phyloP scores from a whole-genome alignment of 2,888 invertebrate genomes.

The Nephrotoma flavescens region DNA sequence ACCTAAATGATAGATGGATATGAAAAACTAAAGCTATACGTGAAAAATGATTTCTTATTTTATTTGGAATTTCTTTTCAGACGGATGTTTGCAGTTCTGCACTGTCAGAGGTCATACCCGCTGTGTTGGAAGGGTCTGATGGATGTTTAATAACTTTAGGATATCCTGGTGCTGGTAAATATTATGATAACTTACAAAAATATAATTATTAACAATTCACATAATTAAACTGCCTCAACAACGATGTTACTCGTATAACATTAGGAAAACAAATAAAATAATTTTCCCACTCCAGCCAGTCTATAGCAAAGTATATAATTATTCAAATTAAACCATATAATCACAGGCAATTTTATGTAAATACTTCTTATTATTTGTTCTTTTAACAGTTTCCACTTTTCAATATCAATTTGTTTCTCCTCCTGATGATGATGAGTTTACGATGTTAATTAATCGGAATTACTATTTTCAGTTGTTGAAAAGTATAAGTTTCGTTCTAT shows the following conservation, averaged over 20 bases:
- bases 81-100: slow-evolving; percentile 83
- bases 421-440: not conserved
- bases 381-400: not conserved
- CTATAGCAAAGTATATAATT: not conserved
- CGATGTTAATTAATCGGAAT: not conserved
- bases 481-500: not conserved
- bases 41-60: not conserved
- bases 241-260: not conserved
- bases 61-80: slow-evolving; percentile 34
- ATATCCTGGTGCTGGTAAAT: slow-evolving; percentile 70
- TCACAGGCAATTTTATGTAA: not conserved
- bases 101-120: slow-evolving; percentile 85
- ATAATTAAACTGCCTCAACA: not conserved
- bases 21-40: not conserved
- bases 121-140: slow-evolving; percentile 87
- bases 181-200: slow-evolving; percentile 13
- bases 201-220: not conserved
- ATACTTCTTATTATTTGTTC: not conserved
- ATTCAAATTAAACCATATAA: not conserved
- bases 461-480: not conserved
- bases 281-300: not conserved
- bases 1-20: not conserved
- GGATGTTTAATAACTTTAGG: slow-evolving; percentile 84
- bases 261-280: not conserved
- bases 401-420: not conserved